Evolutionary conservation across 1,140 invertebrate species (phyloP).

Genomic region (Penaeus vannamei): DNA sequence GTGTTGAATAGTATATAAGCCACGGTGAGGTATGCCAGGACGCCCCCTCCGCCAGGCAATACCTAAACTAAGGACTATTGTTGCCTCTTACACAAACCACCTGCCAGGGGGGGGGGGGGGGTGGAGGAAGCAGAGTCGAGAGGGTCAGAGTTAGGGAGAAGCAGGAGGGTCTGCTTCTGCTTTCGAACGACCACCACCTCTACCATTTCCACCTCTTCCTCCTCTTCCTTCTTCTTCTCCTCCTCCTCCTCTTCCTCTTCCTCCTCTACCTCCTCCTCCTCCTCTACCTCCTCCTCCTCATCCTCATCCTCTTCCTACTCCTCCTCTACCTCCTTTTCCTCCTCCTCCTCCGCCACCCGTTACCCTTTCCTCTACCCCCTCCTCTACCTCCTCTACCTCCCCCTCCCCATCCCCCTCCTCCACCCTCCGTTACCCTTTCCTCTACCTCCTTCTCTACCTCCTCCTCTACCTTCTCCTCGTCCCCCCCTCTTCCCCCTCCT

Average conservation of each 20-base stretch:
- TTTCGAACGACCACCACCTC: not conserved
- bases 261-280: not conserved
- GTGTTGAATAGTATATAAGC: no score
- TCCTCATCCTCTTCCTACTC: not conserved
- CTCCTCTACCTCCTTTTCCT: not conserved
- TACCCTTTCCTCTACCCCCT: not conserved
- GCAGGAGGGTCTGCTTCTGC: not conserved
- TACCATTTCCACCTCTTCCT: no score
- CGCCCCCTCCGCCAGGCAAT: no score
- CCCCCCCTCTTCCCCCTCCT: not conserved
- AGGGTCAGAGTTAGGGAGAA: not conserved
- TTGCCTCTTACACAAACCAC: no score
- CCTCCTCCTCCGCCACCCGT: not conserved
- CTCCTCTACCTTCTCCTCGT: not conserved
- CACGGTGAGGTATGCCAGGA: no score
- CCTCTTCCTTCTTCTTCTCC: not conserved
- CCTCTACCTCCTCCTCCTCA: not conserved
- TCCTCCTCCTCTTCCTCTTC: not conserved
- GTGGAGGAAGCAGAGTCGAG: not conserved
- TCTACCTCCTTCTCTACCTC: no score
- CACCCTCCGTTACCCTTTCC: no score
- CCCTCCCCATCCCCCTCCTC: no score
- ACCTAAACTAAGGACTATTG: no score
- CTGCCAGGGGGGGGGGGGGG: no score
- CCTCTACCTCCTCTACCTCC: not conserved